Evolutionary conservation across 2,797 vertebrate species (phyloP).

Genomic region (Manis crassicaudata): DNA sequence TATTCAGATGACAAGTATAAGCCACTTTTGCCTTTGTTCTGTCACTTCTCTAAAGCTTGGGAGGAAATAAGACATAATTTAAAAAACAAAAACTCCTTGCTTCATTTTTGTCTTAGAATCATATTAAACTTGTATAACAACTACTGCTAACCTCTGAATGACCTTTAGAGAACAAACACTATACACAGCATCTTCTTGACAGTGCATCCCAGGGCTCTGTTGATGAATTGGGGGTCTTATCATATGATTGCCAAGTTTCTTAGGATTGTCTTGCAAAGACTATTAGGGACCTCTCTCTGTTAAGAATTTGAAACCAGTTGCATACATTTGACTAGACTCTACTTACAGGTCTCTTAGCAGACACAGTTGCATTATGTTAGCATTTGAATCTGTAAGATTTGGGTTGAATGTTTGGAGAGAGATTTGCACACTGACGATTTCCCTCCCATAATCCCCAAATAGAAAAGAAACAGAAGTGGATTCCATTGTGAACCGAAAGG

Average conservation of each 20-base stretch:
- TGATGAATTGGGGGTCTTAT: background rate
- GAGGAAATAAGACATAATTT: background rate
- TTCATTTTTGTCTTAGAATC: background rate
- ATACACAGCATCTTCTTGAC: background rate
- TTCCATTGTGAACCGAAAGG: background rate
- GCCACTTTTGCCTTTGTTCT: background rate
- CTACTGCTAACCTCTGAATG: background rate
- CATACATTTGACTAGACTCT: background rate
- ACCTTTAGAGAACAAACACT: background rate
- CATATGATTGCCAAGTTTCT: background rate
- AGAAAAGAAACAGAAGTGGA: background rate
- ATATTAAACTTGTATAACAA: background rate
- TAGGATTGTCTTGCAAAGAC: background rate
- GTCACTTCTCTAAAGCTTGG: background rate
- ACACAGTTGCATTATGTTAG: background rate
- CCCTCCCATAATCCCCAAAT: background rate
- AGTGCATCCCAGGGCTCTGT: conserved; percentile 23
- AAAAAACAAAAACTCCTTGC: background rate
- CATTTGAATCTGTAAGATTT: background rate
- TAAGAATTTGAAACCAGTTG: background rate
- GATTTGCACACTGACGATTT: background rate
- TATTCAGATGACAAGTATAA: background rate
- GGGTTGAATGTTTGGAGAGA: background rate
- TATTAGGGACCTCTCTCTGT: background rate
- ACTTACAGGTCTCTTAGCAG: background rate